Base-by-base conservation (phyloP, 2,113 vertebrate species). In the Rhinolophus ferrumequinum region DNA sequence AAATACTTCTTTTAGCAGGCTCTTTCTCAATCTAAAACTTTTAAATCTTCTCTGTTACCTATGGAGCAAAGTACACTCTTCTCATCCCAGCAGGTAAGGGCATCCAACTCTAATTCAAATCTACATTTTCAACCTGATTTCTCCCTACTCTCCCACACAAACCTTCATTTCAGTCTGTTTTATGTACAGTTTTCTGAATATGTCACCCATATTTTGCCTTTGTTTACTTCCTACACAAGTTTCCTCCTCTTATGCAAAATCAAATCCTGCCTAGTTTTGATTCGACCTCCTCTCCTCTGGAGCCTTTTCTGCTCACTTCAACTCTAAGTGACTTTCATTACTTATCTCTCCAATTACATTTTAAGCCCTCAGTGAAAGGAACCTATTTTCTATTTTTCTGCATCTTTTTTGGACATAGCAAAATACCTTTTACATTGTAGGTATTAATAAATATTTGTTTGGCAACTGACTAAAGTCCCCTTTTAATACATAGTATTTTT, bases 301-400 rank as follows among this genome's bases (percentile, higher is more conserved):
- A 70, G 80, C 11, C 47, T 92, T 84, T 16, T 73, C 22, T 91
- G 26, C 21, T 67, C 50, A 80, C 13, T 35, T 85, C 28, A 92
- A 84, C 21, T 79, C 18, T 87, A 84, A 84, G 33, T 81, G 94
- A 85, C 22, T 81, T 80, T 88, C 33, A 93, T 91, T 90, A 56
- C 54, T 92, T 93, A 47, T 66, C 26, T 83, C n/a, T 26, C 30
- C 60, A 92, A 66, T 82, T 90, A 87, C 28, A 87, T 60, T 54
- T 15, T 66, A 77, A 88, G 30, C 88, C 30, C 11, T 84, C 13
- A 92, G 14, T 18, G 19, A 80, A 92, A 95, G 18, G 21, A 81
- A 70, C 8, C 58, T 81, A 73, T 64, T 93, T 95, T 33, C 64
- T 62, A 76, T 75, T 69, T 94, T n/a, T 89, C 50, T 93, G n/a